Base-by-base conservation (phyloP, 2,797 vertebrate species). In the Cetoscarus ocellatus region DNA sequence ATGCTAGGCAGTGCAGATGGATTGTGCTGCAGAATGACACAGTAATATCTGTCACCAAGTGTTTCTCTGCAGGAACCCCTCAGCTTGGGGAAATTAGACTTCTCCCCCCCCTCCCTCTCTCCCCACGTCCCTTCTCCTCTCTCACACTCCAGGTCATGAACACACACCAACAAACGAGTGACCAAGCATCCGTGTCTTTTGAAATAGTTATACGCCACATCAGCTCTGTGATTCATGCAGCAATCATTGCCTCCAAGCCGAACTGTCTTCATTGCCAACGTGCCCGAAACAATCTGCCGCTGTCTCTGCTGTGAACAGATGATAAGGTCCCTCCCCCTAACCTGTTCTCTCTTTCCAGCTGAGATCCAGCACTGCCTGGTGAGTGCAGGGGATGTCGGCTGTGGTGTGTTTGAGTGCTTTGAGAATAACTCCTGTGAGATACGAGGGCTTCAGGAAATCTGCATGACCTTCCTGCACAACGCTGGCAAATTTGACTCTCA, bases 361-460 rank as follows among this genome's bases (percentile, higher is more conserved):
- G 97, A 99, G 92, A 99, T 99, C 89, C 98, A 99, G 91, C 97
- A 99, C 92, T 99, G 98, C 90, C 93, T 99, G 90, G 96, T 99
- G 84, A 98, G 92, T n/a, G 97, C 98, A 50, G 98, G 98, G 14
- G 98, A 99, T 79, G 98, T 99, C 86, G 98, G 98, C 67, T 99
- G 98, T 18, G 97, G 98, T 56, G 97, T 99, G 88, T 99, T 99
- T 80, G 97, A 99, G 75, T 99, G 98, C 92, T 99, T 99, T 83
- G 98, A 99, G 94, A 99, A 99, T 94, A 99, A 99, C 94, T 99
- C 98, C 60, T 99, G 98, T 36, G 97, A 99, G 94, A 99, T 99
- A 88, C 96, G 96, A 78, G 98, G 98, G 81, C 95, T 99, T 67
- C 98, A 99, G 82, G 97, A 98, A 91, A 99, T 99, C 94, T 99